Conservation (phyloP, 2,888 invertebrate species). For the Morpho achilles region DNA sequence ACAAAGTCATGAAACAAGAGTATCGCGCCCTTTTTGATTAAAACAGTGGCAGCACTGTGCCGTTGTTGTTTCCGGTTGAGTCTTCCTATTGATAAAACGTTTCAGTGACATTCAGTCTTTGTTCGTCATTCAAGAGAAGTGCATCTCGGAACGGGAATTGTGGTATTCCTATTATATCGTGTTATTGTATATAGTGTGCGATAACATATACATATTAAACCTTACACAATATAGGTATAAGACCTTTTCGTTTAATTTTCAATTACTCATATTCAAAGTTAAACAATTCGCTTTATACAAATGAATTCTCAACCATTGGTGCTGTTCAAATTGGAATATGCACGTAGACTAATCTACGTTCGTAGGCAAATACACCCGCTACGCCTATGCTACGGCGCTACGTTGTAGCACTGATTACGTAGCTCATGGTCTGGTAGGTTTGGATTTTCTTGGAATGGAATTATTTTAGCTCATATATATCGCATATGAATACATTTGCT, state of each 20-base stretch:
- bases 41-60: no score
- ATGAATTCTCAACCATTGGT: constrained; percentile 8
- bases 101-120: no score
- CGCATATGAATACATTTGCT: no score
- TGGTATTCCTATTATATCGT: no score
- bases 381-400: constrained; percentile 25
- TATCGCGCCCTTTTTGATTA: no score
- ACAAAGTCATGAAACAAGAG: no score
- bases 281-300: constrained; percentile 14
- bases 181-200: no score
- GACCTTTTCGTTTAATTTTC: neutral
- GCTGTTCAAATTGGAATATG: constrained; percentile 21
- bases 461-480: neutral
- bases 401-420: constrained; percentile 19
- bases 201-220: neutral
- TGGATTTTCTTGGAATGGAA: constrained; percentile 4
- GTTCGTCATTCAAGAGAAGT: no score
- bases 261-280: constrained; percentile 10
- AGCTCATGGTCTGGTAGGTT: constrained; percentile 2
- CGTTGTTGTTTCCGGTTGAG: no score
- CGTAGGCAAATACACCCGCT: constrained; percentile 30
- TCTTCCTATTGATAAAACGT: no score
- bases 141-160: no score
- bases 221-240: neutral
- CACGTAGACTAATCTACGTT: constrained; percentile 28